These are phyloP conservation scores for Charanyca ferruginea DNA, from an alignment of 2,888 invertebrate genomes.

Conservation along the genomic window DNA sequence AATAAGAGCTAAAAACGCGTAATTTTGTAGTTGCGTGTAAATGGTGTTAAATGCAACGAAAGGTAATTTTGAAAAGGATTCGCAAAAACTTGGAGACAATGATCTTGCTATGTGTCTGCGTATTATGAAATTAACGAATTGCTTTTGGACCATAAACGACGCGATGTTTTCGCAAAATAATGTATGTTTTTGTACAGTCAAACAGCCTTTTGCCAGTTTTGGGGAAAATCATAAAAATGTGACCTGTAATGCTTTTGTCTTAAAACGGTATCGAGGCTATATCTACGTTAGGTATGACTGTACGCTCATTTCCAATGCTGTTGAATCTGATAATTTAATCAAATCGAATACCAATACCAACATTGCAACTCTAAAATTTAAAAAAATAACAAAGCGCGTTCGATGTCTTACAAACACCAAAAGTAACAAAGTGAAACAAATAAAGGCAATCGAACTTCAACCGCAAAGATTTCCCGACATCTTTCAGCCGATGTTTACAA, in stretches of 20 bases:
- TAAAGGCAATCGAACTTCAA: slow-evolving; percentile 81
- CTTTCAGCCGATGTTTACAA: slow-evolving; percentile 86
- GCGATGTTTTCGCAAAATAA: slow-evolving; percentile 52
- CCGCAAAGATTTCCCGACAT: slow-evolving; percentile 83
- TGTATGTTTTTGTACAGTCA: slow-evolving; percentile 41
- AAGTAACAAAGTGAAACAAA: slow-evolving; percentile 75
- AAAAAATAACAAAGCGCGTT: slow-evolving; percentile 60
- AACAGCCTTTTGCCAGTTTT: slow-evolving; percentile 36
- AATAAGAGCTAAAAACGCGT: slow-evolving; percentile 51
- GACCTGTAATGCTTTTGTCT: slow-evolving; percentile 9
- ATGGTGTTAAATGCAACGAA: slow-evolving; percentile 22
- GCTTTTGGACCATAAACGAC: slow-evolving; percentile 53
- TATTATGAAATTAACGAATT: slow-evolving; percentile 63
- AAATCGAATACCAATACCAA: neutral
- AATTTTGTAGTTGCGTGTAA: slow-evolving; percentile 31
- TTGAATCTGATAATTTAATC: neutral
- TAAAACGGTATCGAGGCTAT: slow-evolving; percentile 6
- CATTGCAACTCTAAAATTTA: neutral
- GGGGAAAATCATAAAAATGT: slow-evolving; percentile 36
- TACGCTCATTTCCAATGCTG: neutral
- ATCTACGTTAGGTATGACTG: neutral
- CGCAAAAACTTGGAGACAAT: slow-evolving; percentile 47
- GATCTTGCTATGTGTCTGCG: slow-evolving; percentile 44
- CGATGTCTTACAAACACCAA: slow-evolving; percentile 67
- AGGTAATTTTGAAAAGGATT: slow-evolving; percentile 59